Evolutionary conservation across 2,113 vertebrate genomes (phyloP).

Genomic region (Odobenus rosmarus): DNA sequence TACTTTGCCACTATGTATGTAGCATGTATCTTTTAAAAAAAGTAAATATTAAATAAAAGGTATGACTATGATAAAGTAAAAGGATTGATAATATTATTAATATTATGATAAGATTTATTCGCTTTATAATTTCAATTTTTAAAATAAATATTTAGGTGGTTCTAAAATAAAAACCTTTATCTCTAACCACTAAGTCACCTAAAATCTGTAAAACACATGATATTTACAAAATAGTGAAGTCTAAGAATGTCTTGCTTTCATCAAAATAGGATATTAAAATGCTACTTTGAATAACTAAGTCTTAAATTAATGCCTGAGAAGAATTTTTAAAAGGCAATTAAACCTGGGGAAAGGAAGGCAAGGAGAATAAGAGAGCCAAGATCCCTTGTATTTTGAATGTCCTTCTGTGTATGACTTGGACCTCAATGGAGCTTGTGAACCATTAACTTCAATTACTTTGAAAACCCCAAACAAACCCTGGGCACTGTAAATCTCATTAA

Average conservation of each 20-base stretch:
- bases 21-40: not conserved
- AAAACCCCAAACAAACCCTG: slow-evolving; percentile 1
- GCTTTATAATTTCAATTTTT: slow-evolving; percentile 37
- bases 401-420: slow-evolving; percentile 7
- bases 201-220: not conserved
- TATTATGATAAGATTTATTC: not conserved
- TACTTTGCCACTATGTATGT: not conserved
- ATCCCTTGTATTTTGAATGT: not conserved
- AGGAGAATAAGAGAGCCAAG: not conserved
- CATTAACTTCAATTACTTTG: slow-evolving; percentile 51
- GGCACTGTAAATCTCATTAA: slow-evolving; percentile 55
- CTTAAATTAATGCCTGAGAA: slow-evolving; percentile 15
- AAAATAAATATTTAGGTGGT: slow-evolving; percentile 1
- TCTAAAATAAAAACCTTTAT: not conserved
- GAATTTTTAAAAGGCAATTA: slow-evolving; percentile 44
- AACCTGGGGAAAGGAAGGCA: not conserved
- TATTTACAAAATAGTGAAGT: slow-evolving; percentile 14
- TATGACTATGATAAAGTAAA: not conserved
- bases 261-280: slow-evolving; percentile 26
- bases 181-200: not conserved
- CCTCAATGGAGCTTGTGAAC: slow-evolving; percentile 17
- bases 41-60: not conserved
- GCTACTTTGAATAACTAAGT: not conserved
- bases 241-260: not conserved
- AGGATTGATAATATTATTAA: not conserved